Evolutionary conservation across 2,888 invertebrate species (phyloP).

Genomic region (Habrosyne pyritoides): DNA sequence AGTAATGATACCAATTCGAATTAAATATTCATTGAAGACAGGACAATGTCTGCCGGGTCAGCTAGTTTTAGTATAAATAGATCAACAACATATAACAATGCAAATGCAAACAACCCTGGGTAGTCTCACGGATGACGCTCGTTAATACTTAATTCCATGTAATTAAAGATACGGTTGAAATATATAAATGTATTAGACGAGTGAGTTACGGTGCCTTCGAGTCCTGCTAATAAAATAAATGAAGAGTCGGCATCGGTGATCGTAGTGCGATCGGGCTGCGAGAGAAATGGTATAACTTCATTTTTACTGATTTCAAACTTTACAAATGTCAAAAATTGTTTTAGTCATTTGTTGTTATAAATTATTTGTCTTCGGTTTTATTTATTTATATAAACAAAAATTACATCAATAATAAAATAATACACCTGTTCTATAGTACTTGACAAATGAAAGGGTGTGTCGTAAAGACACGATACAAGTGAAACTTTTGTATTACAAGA

Average conservation of each 20-base stretch:
- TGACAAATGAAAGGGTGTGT: no score
- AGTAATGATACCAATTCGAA: no score
- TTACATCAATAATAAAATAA: no score
- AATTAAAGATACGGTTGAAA: slow-evolving; percentile 69
- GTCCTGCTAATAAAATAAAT: slow-evolving; percentile 76
- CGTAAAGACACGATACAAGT: no score
- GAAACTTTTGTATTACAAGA: no score
- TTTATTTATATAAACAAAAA: no score
- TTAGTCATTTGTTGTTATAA: not conserved
- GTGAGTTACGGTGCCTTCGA: slow-evolving; percentile 73
- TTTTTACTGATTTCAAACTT: slow-evolving; percentile 6
- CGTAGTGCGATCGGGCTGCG: slow-evolving; percentile 26
- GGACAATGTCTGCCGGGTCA: no score
- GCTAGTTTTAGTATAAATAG: no score
- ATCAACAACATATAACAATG: slow-evolving; percentile 17
- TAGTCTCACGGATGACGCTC: slow-evolving; percentile 53
- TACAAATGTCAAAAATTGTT: no score
- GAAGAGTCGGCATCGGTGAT: slow-evolving; percentile 57
- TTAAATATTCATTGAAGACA: no score
- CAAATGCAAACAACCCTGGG: slow-evolving; percentile 32
- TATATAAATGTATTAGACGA: slow-evolving; percentile 73
- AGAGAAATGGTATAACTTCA: slow-evolving; percentile 28
- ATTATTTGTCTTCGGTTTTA: no score
- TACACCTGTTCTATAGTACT: no score
- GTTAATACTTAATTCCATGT: slow-evolving; percentile 62